These are phyloP conservation scores for Drosophila melanogaster DNA, from an alignment of 1,140 invertebrate species.

Conservation along the genomic window DNA sequence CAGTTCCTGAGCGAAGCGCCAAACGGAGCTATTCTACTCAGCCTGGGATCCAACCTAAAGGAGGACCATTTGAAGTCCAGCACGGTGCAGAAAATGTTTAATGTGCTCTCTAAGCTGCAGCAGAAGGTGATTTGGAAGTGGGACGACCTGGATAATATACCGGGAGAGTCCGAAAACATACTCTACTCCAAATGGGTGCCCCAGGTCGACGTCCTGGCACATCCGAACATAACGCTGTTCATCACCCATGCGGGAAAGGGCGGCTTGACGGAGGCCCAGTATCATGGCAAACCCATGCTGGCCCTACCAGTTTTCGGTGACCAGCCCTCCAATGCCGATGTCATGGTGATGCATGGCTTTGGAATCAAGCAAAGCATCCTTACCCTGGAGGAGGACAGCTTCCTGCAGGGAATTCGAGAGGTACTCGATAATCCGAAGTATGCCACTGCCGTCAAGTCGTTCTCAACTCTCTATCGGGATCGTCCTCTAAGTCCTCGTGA, in stretches of 20 bases:
- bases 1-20: constrained; percentile 54
- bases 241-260: constrained; percentile 89
- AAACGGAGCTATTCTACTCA: constrained; percentile 86
- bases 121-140: constrained; percentile 86
- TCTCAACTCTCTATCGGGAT: constrained; percentile 68
- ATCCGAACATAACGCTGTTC: constrained; percentile 88
- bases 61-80: constrained; percentile 80
- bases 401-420: constrained; percentile 48
- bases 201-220: constrained; percentile 86
- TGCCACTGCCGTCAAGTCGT: constrained; percentile 25
- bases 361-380: constrained; percentile 63
- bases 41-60: constrained; percentile 86
- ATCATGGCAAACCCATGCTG: constrained; percentile 85
- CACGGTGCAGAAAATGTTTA: constrained; percentile 83
- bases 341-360: constrained; percentile 45
- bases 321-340: constrained; percentile 61
- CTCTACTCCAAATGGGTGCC: constrained; percentile 86
- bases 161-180: constrained; percentile 86
- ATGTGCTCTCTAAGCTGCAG: constrained; percentile 83
- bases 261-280: constrained; percentile 85
- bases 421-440: constrained; percentile 64
- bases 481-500: constrained; percentile 71
- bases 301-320: constrained; percentile 85
- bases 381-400: constrained; percentile 85
- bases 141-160: constrained; percentile 60